Conservation (phyloP, 2,888 invertebrate genomes). For the Teleiodes luculella region DNA sequence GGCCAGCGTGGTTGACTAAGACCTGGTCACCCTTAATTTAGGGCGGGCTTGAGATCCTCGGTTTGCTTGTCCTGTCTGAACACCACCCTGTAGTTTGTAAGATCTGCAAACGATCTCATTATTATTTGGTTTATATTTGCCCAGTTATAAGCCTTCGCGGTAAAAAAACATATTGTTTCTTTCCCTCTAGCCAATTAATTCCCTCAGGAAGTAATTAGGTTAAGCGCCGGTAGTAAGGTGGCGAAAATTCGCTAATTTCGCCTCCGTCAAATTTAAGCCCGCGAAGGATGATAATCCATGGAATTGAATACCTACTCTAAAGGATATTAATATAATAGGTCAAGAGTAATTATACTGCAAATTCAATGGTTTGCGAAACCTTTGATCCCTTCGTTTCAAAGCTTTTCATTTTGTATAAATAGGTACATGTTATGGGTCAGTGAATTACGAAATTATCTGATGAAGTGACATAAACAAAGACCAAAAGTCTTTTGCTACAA, state of each 20-base stretch:
- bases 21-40: no score
- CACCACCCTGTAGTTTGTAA: no score
- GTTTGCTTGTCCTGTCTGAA: no score
- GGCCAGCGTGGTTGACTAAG: no score
- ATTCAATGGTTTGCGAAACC: not conserved
- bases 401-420: not conserved
- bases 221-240: conserved; percentile 9
- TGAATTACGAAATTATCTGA: no score
- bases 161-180: not conserved
- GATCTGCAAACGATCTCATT: no score
- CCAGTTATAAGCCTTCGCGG: not conserved
- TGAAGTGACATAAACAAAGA: no score
- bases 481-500: no score
- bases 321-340: not conserved
- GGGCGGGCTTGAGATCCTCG: no score
- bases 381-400: conserved; percentile 3
- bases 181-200: not conserved
- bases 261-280: not conserved
- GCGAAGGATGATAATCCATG: conserved; percentile 1
- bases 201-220: conserved; percentile 9
- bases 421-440: not conserved
- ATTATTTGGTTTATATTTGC: no score
- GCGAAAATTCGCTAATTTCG: conserved; percentile 3
- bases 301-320: not conserved
- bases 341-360: not conserved